These are phyloP conservation scores for Ornithorhynchus anatinus DNA, from an alignment of 2,113 vertebrate genomes.

Conservation along the genomic window DNA sequence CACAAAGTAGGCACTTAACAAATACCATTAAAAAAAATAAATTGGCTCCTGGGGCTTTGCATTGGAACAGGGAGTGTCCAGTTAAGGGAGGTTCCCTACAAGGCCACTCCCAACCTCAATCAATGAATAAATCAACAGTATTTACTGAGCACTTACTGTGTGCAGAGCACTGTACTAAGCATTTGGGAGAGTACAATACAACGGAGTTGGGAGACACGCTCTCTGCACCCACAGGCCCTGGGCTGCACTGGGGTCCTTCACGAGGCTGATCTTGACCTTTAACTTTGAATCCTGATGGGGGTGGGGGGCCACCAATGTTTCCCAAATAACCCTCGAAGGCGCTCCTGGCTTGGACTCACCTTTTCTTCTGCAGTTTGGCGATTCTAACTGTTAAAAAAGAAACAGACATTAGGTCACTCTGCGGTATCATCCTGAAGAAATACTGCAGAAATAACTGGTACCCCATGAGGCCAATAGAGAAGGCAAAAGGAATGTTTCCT, in stretches of 20 bases:
- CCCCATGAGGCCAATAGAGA: background rate
- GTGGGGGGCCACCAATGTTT: background rate
- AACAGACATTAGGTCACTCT: background rate
- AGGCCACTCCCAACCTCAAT: no score
- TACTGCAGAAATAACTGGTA: background rate
- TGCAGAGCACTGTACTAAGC: no score
- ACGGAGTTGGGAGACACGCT: no score
- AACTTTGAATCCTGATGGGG: background rate
- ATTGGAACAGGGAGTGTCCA: no score
- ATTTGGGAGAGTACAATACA: no score
- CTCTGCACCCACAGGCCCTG: background rate
- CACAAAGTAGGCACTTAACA: no score
- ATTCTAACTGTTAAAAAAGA: slow-evolving; percentile 42
- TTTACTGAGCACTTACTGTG: no score
- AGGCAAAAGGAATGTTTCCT: background rate
- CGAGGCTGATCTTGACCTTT: background rate
- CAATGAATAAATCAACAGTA: no score
- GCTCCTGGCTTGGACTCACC: slow-evolving; percentile 35
- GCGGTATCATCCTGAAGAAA: background rate
- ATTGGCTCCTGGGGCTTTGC: no score
- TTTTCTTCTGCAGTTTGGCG: slow-evolving; percentile 45
- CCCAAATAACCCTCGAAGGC: background rate
- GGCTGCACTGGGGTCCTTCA: background rate
- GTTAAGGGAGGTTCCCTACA: no score
- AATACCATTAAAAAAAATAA: no score